A percentile compares a stretch with the other conserved stretches of the same genome.
Evolutionary conservation across 2,113 vertebrate genomes (phyloP).

Genomic region (Brienomyrus longianalis): DNA sequence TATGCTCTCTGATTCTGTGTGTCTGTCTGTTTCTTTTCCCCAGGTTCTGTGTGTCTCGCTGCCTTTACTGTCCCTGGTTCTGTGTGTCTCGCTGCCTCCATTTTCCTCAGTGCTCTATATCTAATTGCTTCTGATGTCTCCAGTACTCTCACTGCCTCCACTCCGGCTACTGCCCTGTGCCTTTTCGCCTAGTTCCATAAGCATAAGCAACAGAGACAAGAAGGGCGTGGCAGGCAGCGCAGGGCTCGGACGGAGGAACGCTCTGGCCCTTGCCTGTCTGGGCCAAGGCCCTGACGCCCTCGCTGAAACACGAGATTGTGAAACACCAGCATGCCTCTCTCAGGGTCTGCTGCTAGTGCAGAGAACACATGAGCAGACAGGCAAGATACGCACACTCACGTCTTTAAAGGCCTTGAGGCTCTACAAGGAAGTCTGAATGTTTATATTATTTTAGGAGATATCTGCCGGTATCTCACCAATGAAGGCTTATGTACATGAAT

Average conservation of each 20-base stretch:
- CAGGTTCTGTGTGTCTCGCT: not conserved
- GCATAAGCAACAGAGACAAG: not conserved
- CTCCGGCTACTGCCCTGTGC: not conserved
- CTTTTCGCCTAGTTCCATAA: not conserved
- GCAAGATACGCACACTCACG: not conserved
- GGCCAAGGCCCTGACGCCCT: constrained; percentile 7
- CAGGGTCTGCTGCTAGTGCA: not conserved
- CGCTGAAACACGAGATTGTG: not conserved
- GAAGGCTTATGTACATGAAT: not conserved
- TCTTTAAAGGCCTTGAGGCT: not conserved
- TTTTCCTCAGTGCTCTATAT: not conserved
- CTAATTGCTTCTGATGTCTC: no score
- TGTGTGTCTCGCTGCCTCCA: not conserved
- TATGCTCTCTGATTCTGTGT: no score
- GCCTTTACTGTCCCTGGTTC: not conserved
- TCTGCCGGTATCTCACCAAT: not conserved
- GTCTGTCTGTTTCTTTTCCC: no score
- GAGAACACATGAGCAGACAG: constrained; percentile 4
- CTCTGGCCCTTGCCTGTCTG: not conserved
- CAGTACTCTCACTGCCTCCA: not conserved
- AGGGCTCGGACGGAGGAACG: not conserved
- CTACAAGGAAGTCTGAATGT: not conserved
- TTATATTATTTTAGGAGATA: not conserved
- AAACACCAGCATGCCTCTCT: constrained; percentile 3
- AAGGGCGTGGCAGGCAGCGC: not conserved